These are phyloP conservation scores for Oxyruncus cristatus DNA, from an alignment of 2,113 vertebrate species.

Conservation along the genomic window DNA sequence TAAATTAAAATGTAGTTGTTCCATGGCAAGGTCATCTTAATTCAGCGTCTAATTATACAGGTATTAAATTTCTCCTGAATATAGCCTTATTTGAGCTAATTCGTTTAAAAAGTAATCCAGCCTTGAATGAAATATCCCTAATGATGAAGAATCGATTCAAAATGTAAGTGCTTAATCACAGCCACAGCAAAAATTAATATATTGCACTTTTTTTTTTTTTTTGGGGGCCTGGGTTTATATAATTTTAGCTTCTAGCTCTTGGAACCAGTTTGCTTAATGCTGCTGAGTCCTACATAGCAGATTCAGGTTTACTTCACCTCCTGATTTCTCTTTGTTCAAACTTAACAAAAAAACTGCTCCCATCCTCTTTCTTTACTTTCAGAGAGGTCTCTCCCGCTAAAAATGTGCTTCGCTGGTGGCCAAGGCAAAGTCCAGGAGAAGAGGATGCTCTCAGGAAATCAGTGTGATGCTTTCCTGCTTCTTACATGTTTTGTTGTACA, in stretches of 20 bases:
- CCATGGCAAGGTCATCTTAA: not conserved
- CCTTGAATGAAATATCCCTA: not conserved
- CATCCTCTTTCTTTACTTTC: not conserved
- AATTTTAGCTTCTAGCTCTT: not conserved
- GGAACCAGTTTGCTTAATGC: not conserved
- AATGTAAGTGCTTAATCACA: not conserved
- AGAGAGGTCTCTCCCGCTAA: not conserved
- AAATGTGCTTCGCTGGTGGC: not conserved
- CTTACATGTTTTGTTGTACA: not conserved
- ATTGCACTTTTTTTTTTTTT: not conserved
- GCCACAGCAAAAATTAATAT: not conserved
- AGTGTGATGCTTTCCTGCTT: not conserved
- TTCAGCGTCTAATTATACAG: not conserved
- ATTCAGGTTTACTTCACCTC: not conserved
- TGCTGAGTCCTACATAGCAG: not conserved
- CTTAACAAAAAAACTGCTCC: not conserved
- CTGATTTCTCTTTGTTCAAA: not conserved
- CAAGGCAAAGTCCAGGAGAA: not conserved
- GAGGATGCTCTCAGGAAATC: not conserved
- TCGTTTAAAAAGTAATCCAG: not conserved
- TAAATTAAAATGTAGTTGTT: conserved; percentile 41
- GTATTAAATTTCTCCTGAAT: conserved; percentile 4
- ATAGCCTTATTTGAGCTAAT: not conserved
- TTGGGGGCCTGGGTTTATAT: not conserved
- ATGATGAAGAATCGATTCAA: not conserved